These are phyloP conservation scores for Ladona fulva DNA, from an alignment of 1,140 invertebrate species.

Conservation along the genomic window DNA sequence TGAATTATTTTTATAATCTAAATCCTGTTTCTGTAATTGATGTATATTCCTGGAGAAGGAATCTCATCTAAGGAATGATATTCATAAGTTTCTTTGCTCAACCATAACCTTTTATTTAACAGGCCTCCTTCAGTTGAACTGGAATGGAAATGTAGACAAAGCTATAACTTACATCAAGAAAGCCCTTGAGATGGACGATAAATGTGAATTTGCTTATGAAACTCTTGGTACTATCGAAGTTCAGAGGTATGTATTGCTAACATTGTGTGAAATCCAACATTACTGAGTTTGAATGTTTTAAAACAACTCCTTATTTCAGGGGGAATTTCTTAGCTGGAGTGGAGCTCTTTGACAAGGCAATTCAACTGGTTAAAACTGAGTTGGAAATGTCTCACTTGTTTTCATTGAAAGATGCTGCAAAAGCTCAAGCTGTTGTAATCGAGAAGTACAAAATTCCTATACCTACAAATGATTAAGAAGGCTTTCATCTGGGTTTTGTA, in stretches of 20 bases:
- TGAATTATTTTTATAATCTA: too few species aligned
- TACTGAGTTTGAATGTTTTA: not conserved
- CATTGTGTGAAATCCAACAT: constrained; percentile 10
- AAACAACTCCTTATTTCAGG: constrained; percentile 43
- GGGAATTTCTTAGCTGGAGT: constrained; percentile 75
- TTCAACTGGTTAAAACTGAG: constrained; percentile 71
- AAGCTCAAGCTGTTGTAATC: constrained; percentile 72
- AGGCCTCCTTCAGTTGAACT: constrained; percentile 67
- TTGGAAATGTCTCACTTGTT: constrained; percentile 81
- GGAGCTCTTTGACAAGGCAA: constrained; percentile 81
- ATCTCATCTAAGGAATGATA: too few species aligned
- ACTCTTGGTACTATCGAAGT: constrained; percentile 89
- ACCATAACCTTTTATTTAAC: too few species aligned
- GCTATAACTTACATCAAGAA: constrained; percentile 68
- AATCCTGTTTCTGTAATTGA: too few species aligned
- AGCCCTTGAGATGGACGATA: constrained; percentile 78
- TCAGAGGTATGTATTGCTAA: constrained; percentile 55
- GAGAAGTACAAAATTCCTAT: constrained; percentile 54
- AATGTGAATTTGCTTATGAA: constrained; percentile 91
- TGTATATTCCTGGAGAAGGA: too few species aligned
- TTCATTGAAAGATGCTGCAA: constrained; percentile 73
- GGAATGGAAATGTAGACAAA: constrained; percentile 68
- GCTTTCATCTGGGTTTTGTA: not conserved
- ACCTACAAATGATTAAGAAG: constrained; percentile 18
- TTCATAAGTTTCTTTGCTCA: too few species aligned